Evolutionary conservation across 1,140 invertebrate genomes (phyloP), one percentile per base, ranked within the genome.

Genomic region (Uloborus diversus): DNA sequence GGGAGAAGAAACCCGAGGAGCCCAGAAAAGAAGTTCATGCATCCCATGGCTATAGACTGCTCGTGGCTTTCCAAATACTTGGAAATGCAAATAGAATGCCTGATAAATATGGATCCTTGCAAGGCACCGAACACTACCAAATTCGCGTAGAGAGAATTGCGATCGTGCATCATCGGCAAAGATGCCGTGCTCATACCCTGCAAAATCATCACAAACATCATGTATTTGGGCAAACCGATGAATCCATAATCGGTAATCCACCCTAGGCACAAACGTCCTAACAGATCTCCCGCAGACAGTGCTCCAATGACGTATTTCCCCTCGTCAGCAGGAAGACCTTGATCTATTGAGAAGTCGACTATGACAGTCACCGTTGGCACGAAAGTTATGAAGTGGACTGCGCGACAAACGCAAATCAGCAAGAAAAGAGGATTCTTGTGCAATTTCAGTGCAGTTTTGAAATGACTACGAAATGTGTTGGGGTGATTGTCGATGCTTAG

Each of bases 341-440:
- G 35, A n/a, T 65, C 61, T 5, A 65, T 65, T 2, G 4, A 9
- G 23, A 37, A 65, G 27, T 37, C 61, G 3, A 65, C 61, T 17
- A 65, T 23, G 25, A n/a, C 27, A 11, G 61, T 65, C 14, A 65
- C 17, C 2, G 23, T 33, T 2, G 32, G 9, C 7, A 53, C 3
- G n/a, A 53, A 53, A 53, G 56, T 61, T 0, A 61, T 4, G 13
- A 73, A 61, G n/a, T 73, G 69, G 13, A 73, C 57, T 13, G 56
- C 35, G 3, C 69, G 32, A 11, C 56, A 42, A 3, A 61, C 9
- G 5, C 32, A 73, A 2, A 73, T 30, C 11, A 75, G 4, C 11
- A 62, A 14, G n/a, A 75, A 75, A 14, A 64, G 11, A 23, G 71
- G 71, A 23, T 75, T 75, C 17, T 17, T 4, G 25, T 61, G 35